Base-by-base conservation (phyloP, 2,797 vertebrate genomes). In the Miichthys miiuy region DNA sequence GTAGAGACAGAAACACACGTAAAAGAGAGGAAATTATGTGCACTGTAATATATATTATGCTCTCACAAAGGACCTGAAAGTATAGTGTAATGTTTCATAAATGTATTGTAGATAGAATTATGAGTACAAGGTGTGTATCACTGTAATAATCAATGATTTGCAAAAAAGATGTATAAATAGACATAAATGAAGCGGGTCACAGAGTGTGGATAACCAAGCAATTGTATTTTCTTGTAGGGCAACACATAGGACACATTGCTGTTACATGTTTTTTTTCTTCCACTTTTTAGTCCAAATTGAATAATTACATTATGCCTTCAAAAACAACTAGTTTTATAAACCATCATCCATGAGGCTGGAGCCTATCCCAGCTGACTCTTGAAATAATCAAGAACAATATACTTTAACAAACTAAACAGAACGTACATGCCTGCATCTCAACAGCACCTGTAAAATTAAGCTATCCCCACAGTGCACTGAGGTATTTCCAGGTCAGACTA, bases 1-100 rank as follows among this genome's bases (percentile, higher is more conserved):
- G 87, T n/a, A 54, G 20, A 83, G 27, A 82, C 4, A 42, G n/a
- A 66, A 57, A 77, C 4, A 68, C 20, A 77, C 3, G 46, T 18
- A 68, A 61, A 76, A 3, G 11, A 54, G 41, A 17, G 13, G 2
- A 21, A 18, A 16, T 55, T 5, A 68, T 56, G 34, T 2, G 34
- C 34, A 38, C 34, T 34, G 34, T 8, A 30, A 30, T 30, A 34
- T 34, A 34, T 34, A 34, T 34, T 34, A 34, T 34, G 7, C 30
- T 77, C 14, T 68, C 16, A 48, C 21, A 67, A 67, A 51, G 13
- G 4, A 42, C 23, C 34, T 38, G 6, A 8, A 34, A 6, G 30
- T 30, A 30, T 30, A 30, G 30, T 30, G 30, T 30, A 1, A 16
- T 20, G 42, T 21, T 38, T 25, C 25, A 50, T 48, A 25, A 20